Evolutionary conservation across 2,113 vertebrate genomes (phyloP).

Genomic region (Notothenia coriiceps): DNA sequence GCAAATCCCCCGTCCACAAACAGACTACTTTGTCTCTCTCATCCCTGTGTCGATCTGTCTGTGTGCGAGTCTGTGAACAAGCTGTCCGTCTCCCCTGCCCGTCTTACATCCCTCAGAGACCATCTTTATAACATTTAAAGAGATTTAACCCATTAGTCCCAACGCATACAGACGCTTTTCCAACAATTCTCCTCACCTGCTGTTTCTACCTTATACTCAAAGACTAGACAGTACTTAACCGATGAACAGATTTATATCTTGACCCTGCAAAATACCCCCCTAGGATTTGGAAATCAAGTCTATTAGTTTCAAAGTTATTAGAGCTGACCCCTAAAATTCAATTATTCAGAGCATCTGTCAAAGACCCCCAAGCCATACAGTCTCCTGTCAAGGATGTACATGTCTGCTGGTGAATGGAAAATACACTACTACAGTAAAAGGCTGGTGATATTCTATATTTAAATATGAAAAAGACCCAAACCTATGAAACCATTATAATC

Average conservation of each 20-base stretch:
- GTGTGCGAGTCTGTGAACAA: conserved; percentile 6
- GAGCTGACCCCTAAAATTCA: conserved; percentile 54
- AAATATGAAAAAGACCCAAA: not conserved
- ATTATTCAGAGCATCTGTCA: conserved; percentile 56
- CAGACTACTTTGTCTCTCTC: conserved; percentile 38
- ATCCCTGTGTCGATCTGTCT: conserved; percentile 28
- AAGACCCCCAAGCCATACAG: conserved; percentile 51
- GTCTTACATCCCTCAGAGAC: conserved; percentile 44
- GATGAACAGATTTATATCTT: not conserved
- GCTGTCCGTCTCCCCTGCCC: conserved; percentile 27
- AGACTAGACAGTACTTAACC: not conserved
- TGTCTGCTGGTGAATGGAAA: conserved; percentile 22
- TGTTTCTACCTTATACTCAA: not conserved
- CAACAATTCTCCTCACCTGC: not conserved
- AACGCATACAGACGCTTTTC: not conserved
- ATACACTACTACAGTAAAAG: conserved; percentile 7
- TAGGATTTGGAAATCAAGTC: conserved; percentile 30
- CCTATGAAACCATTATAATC: not conserved
- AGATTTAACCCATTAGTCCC: conserved; percentile 37
- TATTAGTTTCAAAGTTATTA: conserved; percentile 50
- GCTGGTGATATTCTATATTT: not conserved
- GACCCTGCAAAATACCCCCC: conserved; percentile 4
- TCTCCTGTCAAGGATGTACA: conserved; percentile 30
- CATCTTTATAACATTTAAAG: conserved; percentile 51
- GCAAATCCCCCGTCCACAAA: conserved; percentile 64